A percentile compares a stretch with the other conserved stretches of the same genome.
These are phyloP conservation scores for Tympanoctomys barrerae DNA, from an alignment of 2,797 vertebrate species.

Conservation along the genomic window DNA sequence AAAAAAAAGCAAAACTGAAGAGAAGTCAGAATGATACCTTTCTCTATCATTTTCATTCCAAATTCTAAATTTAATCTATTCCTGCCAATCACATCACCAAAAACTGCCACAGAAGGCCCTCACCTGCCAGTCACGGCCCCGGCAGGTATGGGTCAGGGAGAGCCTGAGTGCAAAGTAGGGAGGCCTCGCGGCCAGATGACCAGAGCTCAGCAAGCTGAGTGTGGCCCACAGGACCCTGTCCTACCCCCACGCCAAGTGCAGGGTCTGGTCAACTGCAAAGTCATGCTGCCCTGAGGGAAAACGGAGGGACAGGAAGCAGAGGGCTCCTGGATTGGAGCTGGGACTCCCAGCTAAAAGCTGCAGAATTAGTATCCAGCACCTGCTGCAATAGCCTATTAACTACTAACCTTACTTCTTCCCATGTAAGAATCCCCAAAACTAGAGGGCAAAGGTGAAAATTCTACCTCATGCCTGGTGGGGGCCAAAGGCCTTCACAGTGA, in stretches of 20 bases:
- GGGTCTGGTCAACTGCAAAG: background rate
- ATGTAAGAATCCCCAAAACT: constrained; percentile 46
- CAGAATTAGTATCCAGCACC: constrained; percentile 52
- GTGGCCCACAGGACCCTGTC: background rate
- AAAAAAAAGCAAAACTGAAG: constrained; percentile 47
- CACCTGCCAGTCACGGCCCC: background rate
- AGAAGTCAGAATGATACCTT: constrained; percentile 3
- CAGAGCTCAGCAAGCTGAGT: background rate
- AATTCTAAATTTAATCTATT: constrained; percentile 52
- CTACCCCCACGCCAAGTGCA: background rate
- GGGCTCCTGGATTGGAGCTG: background rate
- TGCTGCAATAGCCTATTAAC: background rate
- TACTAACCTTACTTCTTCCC: background rate
- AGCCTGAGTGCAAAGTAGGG: background rate
- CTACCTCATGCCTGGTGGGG: background rate
- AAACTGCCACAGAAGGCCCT: constrained; percentile 12
- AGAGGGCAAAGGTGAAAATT: background rate
- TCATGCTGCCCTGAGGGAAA: background rate
- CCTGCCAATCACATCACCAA: background rate
- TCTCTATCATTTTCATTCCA: constrained; percentile 38
- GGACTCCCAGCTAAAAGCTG: background rate
- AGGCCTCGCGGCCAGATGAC: constrained; percentile 10
- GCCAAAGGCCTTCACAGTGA: background rate
- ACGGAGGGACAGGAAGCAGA: background rate
- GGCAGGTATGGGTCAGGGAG: background rate